A percentile compares a stretch with the other conserved stretches of the same genome.
These are phyloP conservation scores for Neelides folsomi DNA, from an alignment of 2,888 invertebrate species.

Conservation along the genomic window DNA sequence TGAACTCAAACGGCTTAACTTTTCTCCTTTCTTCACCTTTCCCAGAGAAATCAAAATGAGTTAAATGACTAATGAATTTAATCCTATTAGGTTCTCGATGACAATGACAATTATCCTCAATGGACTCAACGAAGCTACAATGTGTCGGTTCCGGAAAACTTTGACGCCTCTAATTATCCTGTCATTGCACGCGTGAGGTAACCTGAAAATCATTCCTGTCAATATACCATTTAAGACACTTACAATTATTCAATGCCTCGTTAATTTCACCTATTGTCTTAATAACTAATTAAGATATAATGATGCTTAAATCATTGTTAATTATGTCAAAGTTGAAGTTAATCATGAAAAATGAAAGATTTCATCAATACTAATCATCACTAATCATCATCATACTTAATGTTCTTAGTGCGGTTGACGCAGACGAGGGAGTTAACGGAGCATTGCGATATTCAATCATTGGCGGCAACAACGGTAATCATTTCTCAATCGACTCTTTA, in stretches of 20 bases:
- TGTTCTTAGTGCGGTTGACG: constrained; percentile 59
- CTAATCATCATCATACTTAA: too few relatives aligned
- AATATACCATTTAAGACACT: neutral
- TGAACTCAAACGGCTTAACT: neutral
- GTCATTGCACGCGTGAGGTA: constrained; percentile 61
- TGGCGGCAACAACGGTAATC: constrained; percentile 84
- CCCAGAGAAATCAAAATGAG: neutral
- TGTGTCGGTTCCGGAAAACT: constrained; percentile 74
- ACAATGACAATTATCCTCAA: constrained; percentile 74
- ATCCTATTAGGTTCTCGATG: constrained; percentile 1
- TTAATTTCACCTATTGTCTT: too few relatives aligned
- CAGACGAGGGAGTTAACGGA: constrained; percentile 83
- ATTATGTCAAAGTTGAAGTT: too few relatives aligned
- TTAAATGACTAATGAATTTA: too few relatives aligned
- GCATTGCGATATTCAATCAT: constrained; percentile 88
- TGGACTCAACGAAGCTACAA: constrained; percentile 81
- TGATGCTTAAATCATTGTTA: too few relatives aligned
- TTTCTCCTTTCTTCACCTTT: neutral
- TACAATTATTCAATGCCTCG: neutral
- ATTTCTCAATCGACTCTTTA: constrained; percentile 85
- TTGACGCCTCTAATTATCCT: constrained; percentile 69
- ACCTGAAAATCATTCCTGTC: constrained; percentile 21
- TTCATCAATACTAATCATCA: too few relatives aligned
- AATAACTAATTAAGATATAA: too few relatives aligned
- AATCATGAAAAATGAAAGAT: too few relatives aligned